Evolutionary conservation across 2,113 vertebrate species (phyloP).

Genomic region (Edolisoma coerulescens): DNA sequence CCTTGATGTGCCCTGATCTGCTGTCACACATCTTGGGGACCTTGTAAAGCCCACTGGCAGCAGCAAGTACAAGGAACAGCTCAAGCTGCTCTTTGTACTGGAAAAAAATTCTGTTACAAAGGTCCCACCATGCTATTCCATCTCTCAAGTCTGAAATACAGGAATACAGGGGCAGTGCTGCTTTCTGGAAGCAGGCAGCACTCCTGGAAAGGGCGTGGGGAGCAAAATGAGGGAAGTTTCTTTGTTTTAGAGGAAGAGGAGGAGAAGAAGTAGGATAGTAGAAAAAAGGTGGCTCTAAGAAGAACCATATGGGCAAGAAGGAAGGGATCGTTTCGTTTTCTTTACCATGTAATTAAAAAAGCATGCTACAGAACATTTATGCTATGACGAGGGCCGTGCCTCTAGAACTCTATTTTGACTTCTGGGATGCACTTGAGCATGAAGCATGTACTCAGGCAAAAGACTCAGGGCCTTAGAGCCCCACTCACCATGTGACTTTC

Average conservation of each 20-base stretch:
- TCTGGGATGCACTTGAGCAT: not conserved
- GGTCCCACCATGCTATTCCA: not conserved
- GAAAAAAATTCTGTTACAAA: not conserved
- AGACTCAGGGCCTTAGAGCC: not conserved
- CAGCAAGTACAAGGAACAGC: not conserved
- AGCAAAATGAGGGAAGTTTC: not conserved
- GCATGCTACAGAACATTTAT: not conserved
- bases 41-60: not conserved
- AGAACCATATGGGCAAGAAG: not conserved
- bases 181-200: not conserved
- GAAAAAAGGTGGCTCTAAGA: not conserved
- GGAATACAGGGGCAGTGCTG: not conserved
- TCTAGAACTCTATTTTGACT: not conserved
- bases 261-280: not conserved
- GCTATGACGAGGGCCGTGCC: not conserved
- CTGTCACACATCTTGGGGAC: not conserved
- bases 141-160: not conserved
- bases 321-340: not conserved
- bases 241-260: not conserved
- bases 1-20: not conserved
- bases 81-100: not conserved
- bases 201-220: fast-evolving
- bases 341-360: not conserved
- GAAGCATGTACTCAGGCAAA: not conserved
- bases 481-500: fast-evolving